These are phyloP conservation scores for Aphyosemion australe DNA, from an alignment of 2,113 vertebrate species.

Conservation along the genomic window DNA sequence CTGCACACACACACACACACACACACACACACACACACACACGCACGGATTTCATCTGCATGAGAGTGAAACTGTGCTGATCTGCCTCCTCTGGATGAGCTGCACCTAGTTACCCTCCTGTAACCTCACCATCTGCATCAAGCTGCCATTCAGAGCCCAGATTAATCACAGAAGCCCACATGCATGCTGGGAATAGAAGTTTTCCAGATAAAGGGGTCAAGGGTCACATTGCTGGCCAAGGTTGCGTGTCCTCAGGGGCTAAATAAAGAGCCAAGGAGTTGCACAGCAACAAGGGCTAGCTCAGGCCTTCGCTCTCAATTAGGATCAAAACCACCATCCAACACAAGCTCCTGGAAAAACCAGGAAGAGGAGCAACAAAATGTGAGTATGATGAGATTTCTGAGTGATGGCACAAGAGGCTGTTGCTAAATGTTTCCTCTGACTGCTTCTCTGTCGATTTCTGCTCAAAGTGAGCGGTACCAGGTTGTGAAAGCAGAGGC, in stretches of 20 bases:
- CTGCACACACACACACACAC: conserved; percentile 7
- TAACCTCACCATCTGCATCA: conserved; percentile 71
- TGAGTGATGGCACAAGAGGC: background rate
- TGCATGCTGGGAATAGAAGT: conserved; percentile 74
- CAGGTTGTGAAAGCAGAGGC: conserved; percentile 38
- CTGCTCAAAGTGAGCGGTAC: conserved; percentile 40
- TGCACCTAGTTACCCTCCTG: conserved; percentile 54
- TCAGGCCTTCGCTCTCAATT: conserved; percentile 62
- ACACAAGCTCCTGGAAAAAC: conserved; percentile 20
- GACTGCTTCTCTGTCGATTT: conserved; percentile 37
- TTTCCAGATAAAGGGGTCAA: conserved; percentile 77
- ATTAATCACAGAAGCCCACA: conserved; percentile 70
- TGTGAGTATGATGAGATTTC: background rate
- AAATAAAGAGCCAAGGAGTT: conserved; percentile 77
- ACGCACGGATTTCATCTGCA: background rate
- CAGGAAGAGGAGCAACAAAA: conserved; percentile 11
- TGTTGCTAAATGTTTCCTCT: conserved; percentile 4
- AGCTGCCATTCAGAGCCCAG: conserved; percentile 63
- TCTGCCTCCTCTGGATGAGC: conserved; percentile 42
- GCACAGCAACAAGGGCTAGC: conserved; percentile 49
- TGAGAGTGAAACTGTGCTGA: conserved; percentile 17
- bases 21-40: conserved; percentile 9
- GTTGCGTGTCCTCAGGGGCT: conserved; percentile 72
- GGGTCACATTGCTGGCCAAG: conserved; percentile 79
- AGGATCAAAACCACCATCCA: conserved; percentile 62